These are phyloP conservation scores for Apomyelois bistriatella DNA, from an alignment of 2,888 invertebrate species.

Conservation along the genomic window DNA sequence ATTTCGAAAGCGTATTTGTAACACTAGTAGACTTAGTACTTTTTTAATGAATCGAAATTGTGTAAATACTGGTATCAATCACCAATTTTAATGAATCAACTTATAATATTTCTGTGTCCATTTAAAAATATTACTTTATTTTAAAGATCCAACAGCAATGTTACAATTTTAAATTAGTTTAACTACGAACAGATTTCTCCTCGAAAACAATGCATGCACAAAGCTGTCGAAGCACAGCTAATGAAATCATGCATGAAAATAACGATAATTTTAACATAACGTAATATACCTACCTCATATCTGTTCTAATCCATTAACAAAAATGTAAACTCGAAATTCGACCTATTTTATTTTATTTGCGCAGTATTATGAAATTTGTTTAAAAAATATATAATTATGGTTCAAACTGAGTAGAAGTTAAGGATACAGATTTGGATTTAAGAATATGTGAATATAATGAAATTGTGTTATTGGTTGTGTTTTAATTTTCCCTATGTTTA, in stretches of 20 bases:
- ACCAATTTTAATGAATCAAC: constrained; percentile 11
- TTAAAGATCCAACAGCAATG: neutral
- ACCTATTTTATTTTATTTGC: constrained; percentile 22
- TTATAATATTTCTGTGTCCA: neutral
- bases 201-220: no score
- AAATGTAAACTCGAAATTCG: constrained; percentile 26
- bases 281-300: constrained; percentile 1
- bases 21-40: neutral
- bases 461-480: constrained; percentile 18
- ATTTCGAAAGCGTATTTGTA: constrained; percentile 3
- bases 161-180: neutral
- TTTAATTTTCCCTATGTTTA: constrained; percentile 6
- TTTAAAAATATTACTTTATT: neutral
- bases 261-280: neutral
- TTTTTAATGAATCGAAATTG: neutral
- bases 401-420: constrained; percentile 51
- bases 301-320: constrained; percentile 5
- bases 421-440: constrained; percentile 42
- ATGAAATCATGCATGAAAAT: neutral
- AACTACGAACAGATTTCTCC: no score
- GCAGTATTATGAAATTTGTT: constrained; percentile 49
- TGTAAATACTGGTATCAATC: neutral
- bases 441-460: constrained; percentile 39
- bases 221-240: neutral
- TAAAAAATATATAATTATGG: constrained; percentile 32